Evolutionary conservation across 2,113 vertebrate genomes (phyloP).

Genomic region (Triplophysa rosa): DNA sequence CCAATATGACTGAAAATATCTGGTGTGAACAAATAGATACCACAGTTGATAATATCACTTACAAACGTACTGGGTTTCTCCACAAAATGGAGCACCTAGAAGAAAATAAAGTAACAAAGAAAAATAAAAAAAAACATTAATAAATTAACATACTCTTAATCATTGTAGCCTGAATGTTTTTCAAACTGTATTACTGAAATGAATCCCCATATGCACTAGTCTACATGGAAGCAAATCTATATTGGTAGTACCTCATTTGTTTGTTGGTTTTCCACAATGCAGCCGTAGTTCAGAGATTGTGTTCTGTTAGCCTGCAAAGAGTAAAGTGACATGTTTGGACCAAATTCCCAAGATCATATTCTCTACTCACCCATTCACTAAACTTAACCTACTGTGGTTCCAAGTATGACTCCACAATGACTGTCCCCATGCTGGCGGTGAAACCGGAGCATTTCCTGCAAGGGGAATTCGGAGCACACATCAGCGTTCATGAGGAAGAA

Average conservation of each 20-base stretch:
- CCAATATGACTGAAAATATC: constrained; percentile 92
- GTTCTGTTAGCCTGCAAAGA: constrained; percentile 88
- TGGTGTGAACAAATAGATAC: constrained; percentile 92
- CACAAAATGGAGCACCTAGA: constrained; percentile 93
- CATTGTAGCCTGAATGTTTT: no score
- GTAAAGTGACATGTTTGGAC: background rate
- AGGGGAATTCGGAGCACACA: constrained; percentile 92
- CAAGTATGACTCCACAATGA: constrained; percentile 88
- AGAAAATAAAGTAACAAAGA: background rate
- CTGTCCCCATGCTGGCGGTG: constrained; percentile 73
- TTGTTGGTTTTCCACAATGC: constrained; percentile 87
- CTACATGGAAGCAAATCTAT: background rate
- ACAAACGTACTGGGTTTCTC: constrained; percentile 98
- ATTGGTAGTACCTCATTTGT: constrained; percentile 84
- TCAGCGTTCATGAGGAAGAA: constrained; percentile 98
- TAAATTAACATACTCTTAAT: no score
- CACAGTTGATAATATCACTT: constrained; percentile 98
- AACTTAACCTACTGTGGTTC: constrained; percentile 84
- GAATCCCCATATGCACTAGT: background rate
- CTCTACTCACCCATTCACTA: background rate
- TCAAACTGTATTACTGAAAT: no score
- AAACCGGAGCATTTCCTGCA: constrained; percentile 87
- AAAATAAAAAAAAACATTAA: no score
- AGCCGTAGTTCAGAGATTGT: constrained; percentile 95
- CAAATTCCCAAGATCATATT: background rate